phyloP scores from a whole-genome alignment of 37 sponge, comb jelly and placozoan species.

The Amphimedon queenslandica region DNA sequence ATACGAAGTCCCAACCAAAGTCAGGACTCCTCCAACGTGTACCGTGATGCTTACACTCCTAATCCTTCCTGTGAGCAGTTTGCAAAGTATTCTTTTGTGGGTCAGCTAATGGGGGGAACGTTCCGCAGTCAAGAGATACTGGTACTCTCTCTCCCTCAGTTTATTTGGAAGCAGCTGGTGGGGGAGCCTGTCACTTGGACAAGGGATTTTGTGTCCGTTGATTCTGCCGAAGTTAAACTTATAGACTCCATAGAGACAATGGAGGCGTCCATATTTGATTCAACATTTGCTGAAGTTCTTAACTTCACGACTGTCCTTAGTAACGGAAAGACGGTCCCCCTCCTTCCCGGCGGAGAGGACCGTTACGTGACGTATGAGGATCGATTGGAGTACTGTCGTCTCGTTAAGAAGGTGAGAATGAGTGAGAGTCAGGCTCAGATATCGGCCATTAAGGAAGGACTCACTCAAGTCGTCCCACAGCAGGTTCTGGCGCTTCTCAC shows the following conservation, averaged over 20 bases:
- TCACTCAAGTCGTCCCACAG: constrained; percentile 61
- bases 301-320: constrained; percentile 78
- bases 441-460: constrained; percentile 51
- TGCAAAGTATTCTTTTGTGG: constrained; percentile 60
- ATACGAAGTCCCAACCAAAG: constrained; percentile 87
- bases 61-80: constrained; percentile 74
- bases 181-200: constrained; percentile 83
- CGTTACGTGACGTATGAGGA: constrained; percentile 61
- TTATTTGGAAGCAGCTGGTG: constrained; percentile 89
- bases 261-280: constrained; percentile 62
- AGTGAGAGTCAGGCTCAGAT: constrained; percentile 74
- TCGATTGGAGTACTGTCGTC: constrained; percentile 59
- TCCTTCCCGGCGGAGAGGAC: constrained; percentile 42
- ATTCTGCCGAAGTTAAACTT: constrained; percentile 78
- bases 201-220: constrained; percentile 79
- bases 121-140: constrained; percentile 77
- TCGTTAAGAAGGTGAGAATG: constrained; percentile 65
- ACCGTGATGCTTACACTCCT: constrained; percentile 80
- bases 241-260: constrained; percentile 76
- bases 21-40: constrained; percentile 83
- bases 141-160: constrained; percentile 81
- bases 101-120: constrained; percentile 89
- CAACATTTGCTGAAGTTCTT: constrained; percentile 54
- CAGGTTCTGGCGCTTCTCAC: constrained; percentile 73
- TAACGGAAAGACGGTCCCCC: constrained; percentile 53